These are phyloP conservation scores for Notothenia rossii DNA, from an alignment of 2,113 vertebrate genomes.

Conservation along the genomic window DNA sequence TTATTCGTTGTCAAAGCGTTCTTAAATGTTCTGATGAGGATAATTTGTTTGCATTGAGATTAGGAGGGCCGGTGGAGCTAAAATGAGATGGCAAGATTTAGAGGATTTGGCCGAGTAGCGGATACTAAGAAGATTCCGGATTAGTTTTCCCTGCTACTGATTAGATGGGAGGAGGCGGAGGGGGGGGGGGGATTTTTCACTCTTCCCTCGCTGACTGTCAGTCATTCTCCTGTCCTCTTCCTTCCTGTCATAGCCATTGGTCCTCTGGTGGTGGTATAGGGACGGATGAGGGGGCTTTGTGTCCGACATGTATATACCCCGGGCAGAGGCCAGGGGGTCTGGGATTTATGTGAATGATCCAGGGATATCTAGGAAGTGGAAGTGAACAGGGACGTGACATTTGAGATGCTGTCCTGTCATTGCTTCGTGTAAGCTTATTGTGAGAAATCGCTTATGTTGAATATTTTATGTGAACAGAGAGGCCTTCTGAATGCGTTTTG, in stretches of 20 bases:
- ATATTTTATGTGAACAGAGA: slow-evolving; percentile 5
- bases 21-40: slow-evolving; percentile 78
- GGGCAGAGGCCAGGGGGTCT: slow-evolving; percentile 41
- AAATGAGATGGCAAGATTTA: slow-evolving; percentile 86
- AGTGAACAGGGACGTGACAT: background rate
- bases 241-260: slow-evolving; percentile 48
- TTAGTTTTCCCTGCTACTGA: slow-evolving; percentile 81
- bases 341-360: slow-evolving; percentile 56
- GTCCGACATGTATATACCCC: slow-evolving; percentile 35
- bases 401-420: background rate
- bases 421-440: background rate
- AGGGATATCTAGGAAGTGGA: slow-evolving; percentile 45
- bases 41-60: slow-evolving; percentile 84
- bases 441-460: background rate
- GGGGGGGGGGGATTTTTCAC: slow-evolving; percentile 42
- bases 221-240: slow-evolving; percentile 32
- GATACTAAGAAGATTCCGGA: slow-evolving; percentile 83
- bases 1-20: slow-evolving; percentile 38
- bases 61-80: slow-evolving; percentile 80
- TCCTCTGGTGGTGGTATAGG: slow-evolving; percentile 30
- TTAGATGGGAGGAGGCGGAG: slow-evolving; percentile 69
- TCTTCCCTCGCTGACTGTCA: slow-evolving; percentile 40
- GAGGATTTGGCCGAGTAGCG: slow-evolving; percentile 80
- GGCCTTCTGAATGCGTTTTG: background rate
- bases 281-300: slow-evolving; percentile 50